phyloP scores from a whole-genome alignment of 2,888 invertebrate species.

The Apamea monoglypha region DNA sequence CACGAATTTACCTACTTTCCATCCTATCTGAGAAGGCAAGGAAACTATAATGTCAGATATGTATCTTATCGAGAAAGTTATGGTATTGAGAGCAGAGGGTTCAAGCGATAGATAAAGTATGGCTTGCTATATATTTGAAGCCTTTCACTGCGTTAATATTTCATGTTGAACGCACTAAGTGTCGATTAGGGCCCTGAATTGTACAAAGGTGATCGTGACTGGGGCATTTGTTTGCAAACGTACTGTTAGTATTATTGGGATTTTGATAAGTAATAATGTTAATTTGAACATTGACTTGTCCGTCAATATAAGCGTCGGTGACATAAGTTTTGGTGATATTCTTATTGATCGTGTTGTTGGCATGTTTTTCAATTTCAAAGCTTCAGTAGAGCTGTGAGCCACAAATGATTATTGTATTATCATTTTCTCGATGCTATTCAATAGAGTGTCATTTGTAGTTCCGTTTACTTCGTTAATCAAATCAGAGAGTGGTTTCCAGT shows the following conservation, averaged over 20 bases:
- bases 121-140: conserved; percentile 55
- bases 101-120: conserved; percentile 51
- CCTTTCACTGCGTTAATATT: conserved; percentile 58
- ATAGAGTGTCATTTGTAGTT: neutral
- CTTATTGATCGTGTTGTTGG: neutral
- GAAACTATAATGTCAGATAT: conserved; percentile 63
- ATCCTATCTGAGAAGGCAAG: conserved; percentile 51
- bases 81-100: conserved; percentile 62
- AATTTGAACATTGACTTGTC: conserved; percentile 7
- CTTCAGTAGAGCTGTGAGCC: neutral
- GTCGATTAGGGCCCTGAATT: conserved; percentile 60
- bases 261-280: conserved; percentile 9
- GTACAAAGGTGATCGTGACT: conserved; percentile 54
- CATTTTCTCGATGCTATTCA: neutral
- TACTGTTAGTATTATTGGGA: conserved; percentile 26
- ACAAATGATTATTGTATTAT: neutral
- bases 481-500: neutral
- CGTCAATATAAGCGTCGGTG: neutral
- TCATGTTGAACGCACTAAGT: conserved; percentile 55
- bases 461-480: neutral
- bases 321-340: neutral
- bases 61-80: conserved; percentile 66
- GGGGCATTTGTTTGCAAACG: conserved; percentile 50
- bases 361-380: neutral
- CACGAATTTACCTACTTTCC: conserved; percentile 60